Percentiles rank a stretch among this genome's conserved stretches.
phyloP scores from a whole-genome alignment of 2,888 invertebrate species.

The Sisyra nigra region DNA sequence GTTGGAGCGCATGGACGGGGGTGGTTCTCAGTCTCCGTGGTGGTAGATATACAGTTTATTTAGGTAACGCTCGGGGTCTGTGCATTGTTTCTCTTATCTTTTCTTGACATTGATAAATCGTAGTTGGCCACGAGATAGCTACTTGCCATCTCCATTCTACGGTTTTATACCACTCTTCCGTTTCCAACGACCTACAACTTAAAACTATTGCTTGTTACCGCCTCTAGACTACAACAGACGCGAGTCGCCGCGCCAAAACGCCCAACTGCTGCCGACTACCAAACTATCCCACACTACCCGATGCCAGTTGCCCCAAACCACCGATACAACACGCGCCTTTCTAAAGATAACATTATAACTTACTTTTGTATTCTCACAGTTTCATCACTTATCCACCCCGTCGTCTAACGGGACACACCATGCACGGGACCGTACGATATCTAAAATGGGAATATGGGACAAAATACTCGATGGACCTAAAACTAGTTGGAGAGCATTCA shows the following conservation, averaged over 20 bases:
- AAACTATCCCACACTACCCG: neutral
- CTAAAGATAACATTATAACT: slow-evolving; percentile 4
- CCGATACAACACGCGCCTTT: neutral
- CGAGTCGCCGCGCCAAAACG: no score
- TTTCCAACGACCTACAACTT: neutral
- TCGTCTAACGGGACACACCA: no score
- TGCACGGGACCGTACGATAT: no score
- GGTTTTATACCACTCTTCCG: slow-evolving; percentile 8
- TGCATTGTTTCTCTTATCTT: slow-evolving; percentile 9
- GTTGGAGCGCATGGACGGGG: neutral
- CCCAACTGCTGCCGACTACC: no score
- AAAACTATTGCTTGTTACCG: no score
- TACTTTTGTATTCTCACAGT: slow-evolving; percentile 2
- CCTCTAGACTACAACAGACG: no score
- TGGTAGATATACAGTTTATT: neutral
- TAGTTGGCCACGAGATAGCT: slow-evolving; percentile 8
- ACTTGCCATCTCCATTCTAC: slow-evolving; percentile 1
- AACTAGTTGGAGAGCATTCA: no score
- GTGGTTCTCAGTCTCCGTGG: neutral
- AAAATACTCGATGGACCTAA: no score
- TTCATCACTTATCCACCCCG: no score
- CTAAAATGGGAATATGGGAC: no score
- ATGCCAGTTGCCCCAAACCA: neutral
- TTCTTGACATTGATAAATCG: slow-evolving; percentile 9
- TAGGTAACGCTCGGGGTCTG: slow-evolving; percentile 1